Percentiles rank a stretch among this genome's conserved stretches.
Evolutionary conservation across 30 jellyfish, hydroid and myxozoan genomes (phyloP).

Genomic region (Hydractinia echinata): DNA sequence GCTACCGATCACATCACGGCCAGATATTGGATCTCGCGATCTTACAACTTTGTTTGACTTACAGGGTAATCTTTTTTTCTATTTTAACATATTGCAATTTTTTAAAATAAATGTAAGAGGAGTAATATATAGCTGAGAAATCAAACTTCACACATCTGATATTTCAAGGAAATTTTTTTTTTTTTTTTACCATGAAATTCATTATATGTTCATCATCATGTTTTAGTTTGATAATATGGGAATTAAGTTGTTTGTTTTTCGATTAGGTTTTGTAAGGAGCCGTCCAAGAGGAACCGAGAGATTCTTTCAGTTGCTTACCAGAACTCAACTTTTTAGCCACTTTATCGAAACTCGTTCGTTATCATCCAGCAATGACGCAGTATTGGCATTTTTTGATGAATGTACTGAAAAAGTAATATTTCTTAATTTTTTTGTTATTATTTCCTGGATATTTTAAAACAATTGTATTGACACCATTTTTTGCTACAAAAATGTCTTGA

Average conservation of each 20-base stretch:
- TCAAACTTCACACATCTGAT: too few species aligned
- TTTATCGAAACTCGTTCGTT: conserved; percentile 82
- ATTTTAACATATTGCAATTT: neutral
- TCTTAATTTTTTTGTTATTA: conserved; percentile 7
- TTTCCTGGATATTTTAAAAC: conserved; percentile 32
- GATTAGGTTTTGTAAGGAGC: conserved; percentile 74
- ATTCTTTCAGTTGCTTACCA: conserved; percentile 53
- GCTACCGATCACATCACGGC: conserved; percentile 80
- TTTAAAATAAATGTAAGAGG: too few species aligned
- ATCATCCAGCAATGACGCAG: conserved; percentile 71
- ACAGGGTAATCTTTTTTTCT: conserved; percentile 48
- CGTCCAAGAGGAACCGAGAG: conserved; percentile 90
- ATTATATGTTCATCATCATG: too few species aligned
- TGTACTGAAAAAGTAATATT: conserved; percentile 85
- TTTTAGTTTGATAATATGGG: too few species aligned
- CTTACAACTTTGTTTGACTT: conserved; percentile 77
- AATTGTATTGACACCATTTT: conserved; percentile 61
- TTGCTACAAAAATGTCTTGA: conserved; percentile 46
- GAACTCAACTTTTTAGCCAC: conserved; percentile 82
- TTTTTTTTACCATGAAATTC: too few species aligned
- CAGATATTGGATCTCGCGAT: conserved; percentile 87
- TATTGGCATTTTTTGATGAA: conserved; percentile 91
- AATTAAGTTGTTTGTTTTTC: neutral
- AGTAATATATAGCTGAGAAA: too few species aligned
- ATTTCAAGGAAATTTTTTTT: too few species aligned